Evolutionary conservation across 2,797 vertebrate genomes (phyloP).

Genomic region (Poeciliopsis presidionis): DNA sequence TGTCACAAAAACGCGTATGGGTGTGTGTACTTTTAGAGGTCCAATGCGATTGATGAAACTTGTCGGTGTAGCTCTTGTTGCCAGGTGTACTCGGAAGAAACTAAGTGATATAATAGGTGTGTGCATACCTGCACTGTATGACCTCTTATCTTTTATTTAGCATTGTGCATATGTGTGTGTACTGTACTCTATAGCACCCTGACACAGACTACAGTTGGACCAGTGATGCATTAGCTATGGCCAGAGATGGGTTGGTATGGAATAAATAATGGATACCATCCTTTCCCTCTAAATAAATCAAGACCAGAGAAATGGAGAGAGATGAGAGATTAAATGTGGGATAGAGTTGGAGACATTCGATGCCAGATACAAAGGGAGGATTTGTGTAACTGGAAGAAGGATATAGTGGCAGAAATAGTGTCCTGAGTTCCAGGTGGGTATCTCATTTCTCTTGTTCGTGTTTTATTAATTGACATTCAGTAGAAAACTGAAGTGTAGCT

Average conservation of each 20-base stretch:
- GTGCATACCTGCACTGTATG: constrained; percentile 64
- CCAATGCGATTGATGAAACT: constrained; percentile 11
- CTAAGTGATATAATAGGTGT: constrained; percentile 60
- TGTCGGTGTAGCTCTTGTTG: constrained; percentile 49
- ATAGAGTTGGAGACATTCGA: constrained; percentile 65
- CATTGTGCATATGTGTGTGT: constrained; percentile 24
- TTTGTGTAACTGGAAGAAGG: constrained; percentile 60
- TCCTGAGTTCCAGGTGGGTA: constrained; percentile 50
- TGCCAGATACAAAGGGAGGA: constrained; percentile 48
- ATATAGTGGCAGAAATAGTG: constrained; percentile 38
- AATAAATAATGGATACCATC: constrained; percentile 81
- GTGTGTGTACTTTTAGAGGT: background rate
- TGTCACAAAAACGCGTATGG: background rate
- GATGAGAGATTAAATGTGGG: constrained; percentile 69
- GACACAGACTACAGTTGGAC: constrained; percentile 61
- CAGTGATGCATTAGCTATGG: constrained; percentile 72
- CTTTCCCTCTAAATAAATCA: constrained; percentile 79
- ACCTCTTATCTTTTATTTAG: constrained; percentile 46
- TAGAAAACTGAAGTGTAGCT: constrained; percentile 6
- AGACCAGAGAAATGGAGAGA: constrained; percentile 74
- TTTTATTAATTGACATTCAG: constrained; percentile 2
- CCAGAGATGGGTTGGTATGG: constrained; percentile 73
- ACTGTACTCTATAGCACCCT: constrained; percentile 61
- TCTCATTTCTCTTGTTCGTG: constrained; percentile 17
- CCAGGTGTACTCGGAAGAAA: constrained; percentile 59